phyloP scores from a whole-genome alignment of 2,797 vertebrate species.

The Brotula barbata region DNA sequence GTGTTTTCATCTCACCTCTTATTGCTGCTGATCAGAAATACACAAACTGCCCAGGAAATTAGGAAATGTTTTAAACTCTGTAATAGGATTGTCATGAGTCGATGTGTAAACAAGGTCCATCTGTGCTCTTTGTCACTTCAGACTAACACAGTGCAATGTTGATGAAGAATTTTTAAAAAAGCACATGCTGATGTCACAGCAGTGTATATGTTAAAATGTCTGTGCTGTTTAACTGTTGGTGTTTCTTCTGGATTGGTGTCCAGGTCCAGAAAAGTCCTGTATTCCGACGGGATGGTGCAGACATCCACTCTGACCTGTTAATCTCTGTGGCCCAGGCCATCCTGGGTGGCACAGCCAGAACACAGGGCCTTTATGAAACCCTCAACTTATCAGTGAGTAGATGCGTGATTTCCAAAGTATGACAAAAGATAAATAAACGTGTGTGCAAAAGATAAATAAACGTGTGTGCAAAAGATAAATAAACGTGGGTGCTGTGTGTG shows the following conservation, averaged over 20 bases:
- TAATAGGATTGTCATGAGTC: conserved; percentile 25
- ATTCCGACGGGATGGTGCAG: conserved; percentile 91
- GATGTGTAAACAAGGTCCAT: conserved; percentile 13
- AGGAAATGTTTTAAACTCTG: not conserved
- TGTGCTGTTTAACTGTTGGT: no score
- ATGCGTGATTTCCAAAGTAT: no score
- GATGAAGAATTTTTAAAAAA: not conserved
- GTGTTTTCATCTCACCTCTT: conserved; percentile 43
- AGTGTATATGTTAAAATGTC: no score
- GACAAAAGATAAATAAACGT: no score
- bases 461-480: not conserved
- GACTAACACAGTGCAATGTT: not conserved
- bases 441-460: no score
- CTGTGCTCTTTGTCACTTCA: conserved; percentile 6
- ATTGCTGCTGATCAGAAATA: not conserved
- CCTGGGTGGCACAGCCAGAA: conserved; percentile 88
- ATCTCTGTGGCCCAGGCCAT: conserved; percentile 94
- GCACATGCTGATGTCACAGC: no score
- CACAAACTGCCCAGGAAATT: not conserved
- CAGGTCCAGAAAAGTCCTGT: conserved; percentile 94
- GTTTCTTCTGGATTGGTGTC: conserved; percentile 16
- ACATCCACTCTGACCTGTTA: conserved; percentile 91
- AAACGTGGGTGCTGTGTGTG: no score
- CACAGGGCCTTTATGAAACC: conserved; percentile 93
- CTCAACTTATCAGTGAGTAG: conserved; percentile 86